Evolutionary conservation across 2,888 invertebrate genomes (phyloP).

Genomic region (Hirtodrosophila cameraria): DNA sequence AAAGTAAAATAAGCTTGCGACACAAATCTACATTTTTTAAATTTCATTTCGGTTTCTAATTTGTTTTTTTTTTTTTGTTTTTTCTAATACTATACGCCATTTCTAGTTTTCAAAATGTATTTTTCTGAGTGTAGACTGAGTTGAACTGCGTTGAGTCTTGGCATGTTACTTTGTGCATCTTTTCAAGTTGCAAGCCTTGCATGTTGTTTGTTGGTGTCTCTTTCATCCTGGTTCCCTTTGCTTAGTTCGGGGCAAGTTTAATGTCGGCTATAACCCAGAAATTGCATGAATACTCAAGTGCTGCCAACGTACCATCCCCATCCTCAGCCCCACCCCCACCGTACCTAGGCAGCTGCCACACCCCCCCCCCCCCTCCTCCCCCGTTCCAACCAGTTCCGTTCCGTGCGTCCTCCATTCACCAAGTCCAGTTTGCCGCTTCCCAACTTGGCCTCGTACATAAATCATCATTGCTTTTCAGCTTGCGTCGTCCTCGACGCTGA

Average conservation of each 20-base stretch:
- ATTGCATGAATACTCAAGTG: constrained; percentile 78
- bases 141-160: constrained; percentile 1
- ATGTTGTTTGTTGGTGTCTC: constrained; percentile 36
- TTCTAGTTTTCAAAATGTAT: too few species aligned
- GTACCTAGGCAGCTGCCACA: too few species aligned
- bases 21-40: too few species aligned
- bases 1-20: too few species aligned
- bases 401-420: not conserved
- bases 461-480: constrained; percentile 78
- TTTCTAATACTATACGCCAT: too few species aligned
- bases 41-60: too few species aligned
- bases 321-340: not conserved
- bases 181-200: constrained; percentile 25
- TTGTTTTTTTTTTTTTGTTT: too few species aligned
- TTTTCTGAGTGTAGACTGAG: constrained; percentile 5
- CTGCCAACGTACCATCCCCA: constrained; percentile 23
- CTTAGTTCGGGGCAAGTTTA: constrained; percentile 68
- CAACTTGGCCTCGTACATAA: constrained; percentile 70
- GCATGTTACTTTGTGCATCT: constrained; percentile 33
- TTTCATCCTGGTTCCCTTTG: constrained; percentile 5
- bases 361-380: not conserved
- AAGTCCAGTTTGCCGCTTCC: constrained; percentile 37
- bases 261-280: constrained; percentile 77
- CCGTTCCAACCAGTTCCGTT: not conserved
- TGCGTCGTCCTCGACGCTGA: constrained; percentile 51